These are phyloP conservation scores for Enteromius argenteus DNA, from an alignment of 2,797 vertebrate species.

Conservation along the genomic window DNA sequence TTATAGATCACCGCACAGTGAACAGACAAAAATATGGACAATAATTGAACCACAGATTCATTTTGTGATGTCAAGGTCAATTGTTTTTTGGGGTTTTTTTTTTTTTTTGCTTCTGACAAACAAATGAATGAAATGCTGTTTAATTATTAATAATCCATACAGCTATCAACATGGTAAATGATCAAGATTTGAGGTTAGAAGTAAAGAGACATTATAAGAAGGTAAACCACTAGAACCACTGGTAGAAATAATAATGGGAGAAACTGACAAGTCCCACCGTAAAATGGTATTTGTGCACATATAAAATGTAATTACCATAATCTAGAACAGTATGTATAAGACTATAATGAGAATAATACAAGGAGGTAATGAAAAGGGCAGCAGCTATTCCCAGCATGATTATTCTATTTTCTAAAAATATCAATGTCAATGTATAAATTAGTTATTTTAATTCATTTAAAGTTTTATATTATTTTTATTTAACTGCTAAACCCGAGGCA, in stretches of 20 bases:
- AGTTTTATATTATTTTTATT: background rate
- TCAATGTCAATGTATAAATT: background rate
- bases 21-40: constrained; percentile 40
- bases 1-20: constrained; percentile 33
- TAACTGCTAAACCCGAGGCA: background rate
- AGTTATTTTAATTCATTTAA: background rate
- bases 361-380: background rate
- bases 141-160: background rate
- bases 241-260: background rate
- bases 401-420: background rate
- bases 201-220: background rate
- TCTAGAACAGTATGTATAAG: background rate
- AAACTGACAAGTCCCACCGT: background rate
- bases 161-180: background rate
- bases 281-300: background rate
- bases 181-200: background rate
- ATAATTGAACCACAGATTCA: constrained; percentile 49
- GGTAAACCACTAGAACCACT: background rate
- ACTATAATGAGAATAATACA: background rate
- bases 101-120: background rate
- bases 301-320: background rate
- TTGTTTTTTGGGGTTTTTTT: background rate
- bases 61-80: constrained; percentile 21
- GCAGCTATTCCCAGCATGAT: background rate
- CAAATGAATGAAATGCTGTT: background rate